Base-by-base conservation (phyloP, 1,140 invertebrate species). In the Stratiolaelaps scimitus region DNA sequence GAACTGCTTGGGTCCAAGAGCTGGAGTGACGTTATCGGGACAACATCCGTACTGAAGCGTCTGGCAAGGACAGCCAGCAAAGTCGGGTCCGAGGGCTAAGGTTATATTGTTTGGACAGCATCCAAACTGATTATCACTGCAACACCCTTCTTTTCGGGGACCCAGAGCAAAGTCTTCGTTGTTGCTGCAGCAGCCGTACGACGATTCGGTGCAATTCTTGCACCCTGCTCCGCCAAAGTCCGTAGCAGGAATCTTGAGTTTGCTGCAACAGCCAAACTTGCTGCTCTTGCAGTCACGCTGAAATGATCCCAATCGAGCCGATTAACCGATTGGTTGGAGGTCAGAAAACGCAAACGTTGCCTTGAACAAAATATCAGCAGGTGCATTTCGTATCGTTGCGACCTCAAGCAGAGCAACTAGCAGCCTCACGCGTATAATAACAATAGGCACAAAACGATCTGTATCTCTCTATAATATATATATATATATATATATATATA, bases 51-150 rank as follows among this genome's bases (percentile, higher is more conserved):
- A 66, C 7, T 60, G 23, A 5, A 67, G 66, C 17, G 47, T 30
- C 1, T 48, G 28, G 43, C 68, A 70, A 7, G 67, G 67, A 53
- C 69, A 69, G 45, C 90, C 91, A 69, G 46, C 80, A 76, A 1
- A 89, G 86, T 7, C 67, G 1, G 47, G 46, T 7, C 70, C 70
- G 7, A 13, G 83, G 13, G 90, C 88, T 2, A 86, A 78, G 17
- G 83, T 79, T 69, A 87, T 83, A 71, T 92, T 89, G 72, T 95
- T 90, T 0, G 86, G 87, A 73, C 92, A 95, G 75, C 92, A 95
- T n/a, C 89, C 87, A 73, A 79, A 86, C 1, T 67, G 65, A 28
- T 64, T 64, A 26, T 67, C 67, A 10, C 19, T 40, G 28, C 70
- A 70, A 23, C 78, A 80, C 17, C 77, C 78, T 26, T 75, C 73